These are phyloP conservation scores for Aphrophora alni DNA, from an alignment of 2,888 invertebrate genomes.

Conservation along the genomic window DNA sequence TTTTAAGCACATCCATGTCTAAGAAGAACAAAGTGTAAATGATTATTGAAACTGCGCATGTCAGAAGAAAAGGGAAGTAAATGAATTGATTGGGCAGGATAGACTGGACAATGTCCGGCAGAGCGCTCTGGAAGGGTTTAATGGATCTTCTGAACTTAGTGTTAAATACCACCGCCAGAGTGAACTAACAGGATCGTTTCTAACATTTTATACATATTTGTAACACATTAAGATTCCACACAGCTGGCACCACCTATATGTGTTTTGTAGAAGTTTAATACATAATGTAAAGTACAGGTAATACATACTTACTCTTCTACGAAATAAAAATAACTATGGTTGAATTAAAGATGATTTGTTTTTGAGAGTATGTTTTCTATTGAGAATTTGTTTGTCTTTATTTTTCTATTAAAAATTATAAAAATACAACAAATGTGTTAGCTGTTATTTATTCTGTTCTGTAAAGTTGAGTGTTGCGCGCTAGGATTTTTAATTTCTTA, in stretches of 20 bases:
- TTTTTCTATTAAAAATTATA: too few relatives aligned
- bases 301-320: too few relatives aligned
- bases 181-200: neutral
- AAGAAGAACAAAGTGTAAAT: neutral
- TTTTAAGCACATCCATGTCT: neutral
- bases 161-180: slow-evolving; percentile 11
- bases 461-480: too few relatives aligned
- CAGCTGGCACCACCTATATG: neutral
- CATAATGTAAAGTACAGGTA: too few relatives aligned
- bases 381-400: too few relatives aligned
- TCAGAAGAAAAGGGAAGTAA: neutral
- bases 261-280: neutral
- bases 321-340: too few relatives aligned
- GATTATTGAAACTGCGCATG: neutral
- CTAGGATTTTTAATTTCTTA: too few relatives aligned
- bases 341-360: too few relatives aligned
- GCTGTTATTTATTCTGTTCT: too few relatives aligned
- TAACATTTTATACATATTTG: neutral
- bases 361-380: too few relatives aligned
- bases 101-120: slow-evolving; percentile 27
- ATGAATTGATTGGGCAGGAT: neutral
- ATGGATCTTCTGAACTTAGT: slow-evolving; percentile 28
- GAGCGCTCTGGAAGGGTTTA: slow-evolving; percentile 35
- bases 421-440: too few relatives aligned
- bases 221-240: neutral